Conservation (phyloP, 2,797 vertebrate species). For the Eidolon dupreanum region DNA sequence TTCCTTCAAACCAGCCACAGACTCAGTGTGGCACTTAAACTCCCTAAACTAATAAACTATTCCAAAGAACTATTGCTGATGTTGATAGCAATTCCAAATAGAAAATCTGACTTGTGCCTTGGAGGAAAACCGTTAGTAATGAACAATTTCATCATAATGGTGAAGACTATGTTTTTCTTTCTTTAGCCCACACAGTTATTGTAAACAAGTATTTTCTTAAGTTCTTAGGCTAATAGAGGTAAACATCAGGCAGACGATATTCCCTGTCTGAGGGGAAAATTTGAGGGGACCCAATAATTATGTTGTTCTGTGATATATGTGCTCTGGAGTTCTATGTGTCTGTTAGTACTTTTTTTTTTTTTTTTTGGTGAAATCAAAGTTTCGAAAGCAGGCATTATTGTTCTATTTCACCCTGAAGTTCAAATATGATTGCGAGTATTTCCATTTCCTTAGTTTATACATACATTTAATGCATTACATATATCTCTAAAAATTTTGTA, state of each 20-base stretch:
- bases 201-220: constrained; percentile 37
- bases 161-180: background rate
- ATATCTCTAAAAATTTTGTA: constrained; percentile 15
- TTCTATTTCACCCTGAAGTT: background rate
- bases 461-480: background rate
- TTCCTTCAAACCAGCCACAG: background rate
- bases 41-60: constrained; percentile 73
- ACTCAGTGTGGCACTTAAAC: constrained; percentile 49
- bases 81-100: constrained; percentile 72
- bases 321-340: background rate
- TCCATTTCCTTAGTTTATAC: background rate
- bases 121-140: constrained; percentile 52
- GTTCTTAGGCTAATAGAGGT: background rate
- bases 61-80: constrained; percentile 73
- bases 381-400: background rate
- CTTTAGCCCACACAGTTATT: background rate
- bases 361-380: background rate
- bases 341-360: background rate
- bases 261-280: background rate
- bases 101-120: constrained; percentile 58
- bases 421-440: background rate
- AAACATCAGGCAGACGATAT: background rate
- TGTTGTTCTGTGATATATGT: background rate
- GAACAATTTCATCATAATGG: background rate
- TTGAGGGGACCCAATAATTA: background rate